A percentile compares a stretch with the other conserved stretches of the same genome.
Conservation (phyloP, 2,888 invertebrate species). For the Andrena haemorrhoa region DNA sequence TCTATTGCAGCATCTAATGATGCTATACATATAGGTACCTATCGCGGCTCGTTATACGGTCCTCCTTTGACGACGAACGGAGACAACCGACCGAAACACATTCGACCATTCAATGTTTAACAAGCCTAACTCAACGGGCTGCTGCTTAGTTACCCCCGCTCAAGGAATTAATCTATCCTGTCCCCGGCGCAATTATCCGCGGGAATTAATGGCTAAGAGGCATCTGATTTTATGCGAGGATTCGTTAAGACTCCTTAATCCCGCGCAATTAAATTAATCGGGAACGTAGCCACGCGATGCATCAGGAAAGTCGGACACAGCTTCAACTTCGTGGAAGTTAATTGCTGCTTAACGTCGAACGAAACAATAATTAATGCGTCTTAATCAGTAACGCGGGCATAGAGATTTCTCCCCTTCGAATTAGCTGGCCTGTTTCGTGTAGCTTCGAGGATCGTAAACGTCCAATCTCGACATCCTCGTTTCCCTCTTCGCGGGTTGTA, state of each 20-base stretch:
- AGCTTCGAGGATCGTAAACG: not conserved
- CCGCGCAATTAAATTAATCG: constrained; percentile 30
- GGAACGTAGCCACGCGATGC: not conserved
- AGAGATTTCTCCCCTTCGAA: not conserved
- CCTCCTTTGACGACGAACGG: not conserved
- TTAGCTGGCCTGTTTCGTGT: not conserved
- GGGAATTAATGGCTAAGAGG: constrained; percentile 20
- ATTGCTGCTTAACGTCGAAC: constrained; percentile 8
- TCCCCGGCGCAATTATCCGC: constrained; percentile 28
- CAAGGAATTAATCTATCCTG: constrained; percentile 10
- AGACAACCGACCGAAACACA: constrained; percentile 10
- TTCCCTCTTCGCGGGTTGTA: not conserved
- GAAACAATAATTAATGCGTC: constrained; percentile 19
- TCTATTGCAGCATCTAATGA: constrained; percentile 31
- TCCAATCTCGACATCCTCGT: not conserved
- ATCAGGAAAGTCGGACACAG: not conserved
- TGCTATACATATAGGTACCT: not conserved
- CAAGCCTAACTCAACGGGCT: constrained; percentile 14
- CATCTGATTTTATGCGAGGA: not conserved
- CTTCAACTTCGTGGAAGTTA: not conserved
- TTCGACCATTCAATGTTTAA: constrained; percentile 1
- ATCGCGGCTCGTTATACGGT: constrained; percentile 20
- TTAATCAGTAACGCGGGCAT: not conserved
- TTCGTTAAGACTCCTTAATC: constrained; percentile 21
- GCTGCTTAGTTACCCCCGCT: not conserved